phyloP scores from a whole-genome alignment of 2,797 vertebrate species.

The Toxotes lorentzi region DNA sequence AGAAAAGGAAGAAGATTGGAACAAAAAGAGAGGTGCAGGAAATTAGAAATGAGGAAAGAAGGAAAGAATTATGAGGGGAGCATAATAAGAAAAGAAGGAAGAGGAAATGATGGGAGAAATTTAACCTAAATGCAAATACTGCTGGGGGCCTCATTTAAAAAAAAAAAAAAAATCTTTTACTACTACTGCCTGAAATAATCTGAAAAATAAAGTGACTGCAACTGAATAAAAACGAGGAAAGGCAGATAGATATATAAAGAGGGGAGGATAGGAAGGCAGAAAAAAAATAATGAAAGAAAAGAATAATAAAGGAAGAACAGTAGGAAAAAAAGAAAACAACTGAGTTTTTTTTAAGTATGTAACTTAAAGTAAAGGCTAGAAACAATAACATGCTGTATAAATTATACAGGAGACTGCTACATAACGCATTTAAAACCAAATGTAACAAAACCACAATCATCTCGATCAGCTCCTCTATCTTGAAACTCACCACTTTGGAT shows the following conservation, averaged over 20 bases:
- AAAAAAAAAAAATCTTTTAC: conserved; percentile 20
- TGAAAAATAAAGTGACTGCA: conserved; percentile 24
- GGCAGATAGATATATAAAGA: background rate
- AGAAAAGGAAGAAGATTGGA: background rate
- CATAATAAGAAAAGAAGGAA: conserved; percentile 26
- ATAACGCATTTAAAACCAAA: conserved; percentile 59
- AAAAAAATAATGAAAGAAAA: conserved; percentile 9
- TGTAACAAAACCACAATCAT: conserved; percentile 56
- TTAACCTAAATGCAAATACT: conserved; percentile 38
- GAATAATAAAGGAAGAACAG: background rate
- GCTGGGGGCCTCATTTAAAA: conserved; percentile 28
- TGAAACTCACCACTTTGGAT: conserved; percentile 49
- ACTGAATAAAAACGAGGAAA: background rate
- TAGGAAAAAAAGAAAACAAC: background rate
- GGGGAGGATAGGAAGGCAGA: conserved; percentile 1
- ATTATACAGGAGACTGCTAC: conserved; percentile 60
- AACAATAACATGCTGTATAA: conserved; percentile 55
- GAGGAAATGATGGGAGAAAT: conserved; percentile 20
- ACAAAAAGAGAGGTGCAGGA: conserved; percentile 21
- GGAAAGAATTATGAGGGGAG: conserved; percentile 20
- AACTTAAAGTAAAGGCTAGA: conserved; percentile 34
- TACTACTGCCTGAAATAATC: conserved; percentile 18
- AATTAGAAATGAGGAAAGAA: conserved; percentile 38
- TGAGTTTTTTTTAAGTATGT: background rate
- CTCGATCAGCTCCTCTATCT: conserved; percentile 23